Percentiles rank a stretch among this genome's conserved stretches.
phyloP scores from a whole-genome alignment of 2,113 vertebrate species.

The Lepus europaeus region DNA sequence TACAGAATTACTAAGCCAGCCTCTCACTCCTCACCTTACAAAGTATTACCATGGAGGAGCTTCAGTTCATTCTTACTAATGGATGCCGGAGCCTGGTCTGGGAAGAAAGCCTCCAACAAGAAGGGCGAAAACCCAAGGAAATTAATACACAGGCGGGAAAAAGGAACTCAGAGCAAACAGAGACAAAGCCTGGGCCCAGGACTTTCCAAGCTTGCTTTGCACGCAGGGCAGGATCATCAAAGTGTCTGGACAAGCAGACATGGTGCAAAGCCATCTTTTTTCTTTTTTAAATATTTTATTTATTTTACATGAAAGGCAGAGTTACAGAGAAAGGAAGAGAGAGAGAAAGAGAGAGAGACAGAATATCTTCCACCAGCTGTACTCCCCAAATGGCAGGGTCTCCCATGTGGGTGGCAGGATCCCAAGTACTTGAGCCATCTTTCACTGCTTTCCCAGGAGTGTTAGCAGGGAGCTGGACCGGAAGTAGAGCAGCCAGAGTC shows the following conservation, averaged over 20 bases:
- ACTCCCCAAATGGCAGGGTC: too few species aligned
- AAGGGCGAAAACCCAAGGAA: not conserved
- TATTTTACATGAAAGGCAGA: too few species aligned
- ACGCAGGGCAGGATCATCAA: not conserved
- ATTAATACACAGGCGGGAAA: not conserved
- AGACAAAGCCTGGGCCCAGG: not conserved
- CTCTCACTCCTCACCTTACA: not conserved
- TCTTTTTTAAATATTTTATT: too few species aligned
- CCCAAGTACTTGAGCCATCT: too few species aligned
- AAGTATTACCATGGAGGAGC: not conserved
- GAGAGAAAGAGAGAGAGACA: too few species aligned
- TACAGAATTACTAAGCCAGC: not conserved
- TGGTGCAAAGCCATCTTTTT: too few species aligned
- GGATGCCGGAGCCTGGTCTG: not conserved
- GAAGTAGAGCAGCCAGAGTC: too few species aligned
- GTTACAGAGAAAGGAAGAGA: too few species aligned
- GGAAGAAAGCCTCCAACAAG: not conserved
- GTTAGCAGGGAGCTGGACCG: too few species aligned
- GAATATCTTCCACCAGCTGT: too few species aligned
- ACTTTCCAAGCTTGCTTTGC: not conserved
- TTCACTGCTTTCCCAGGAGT: too few species aligned
- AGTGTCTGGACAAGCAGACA: not conserved
- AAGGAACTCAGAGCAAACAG: not conserved
- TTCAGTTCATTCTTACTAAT: conserved; percentile 26
- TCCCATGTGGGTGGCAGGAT: too few species aligned